A percentile compares a stretch with the other conserved stretches of the same genome.
These are phyloP conservation scores for Chymomyza procnemis DNA, from an alignment of 2,888 invertebrate genomes.

Conservation along the genomic window DNA sequence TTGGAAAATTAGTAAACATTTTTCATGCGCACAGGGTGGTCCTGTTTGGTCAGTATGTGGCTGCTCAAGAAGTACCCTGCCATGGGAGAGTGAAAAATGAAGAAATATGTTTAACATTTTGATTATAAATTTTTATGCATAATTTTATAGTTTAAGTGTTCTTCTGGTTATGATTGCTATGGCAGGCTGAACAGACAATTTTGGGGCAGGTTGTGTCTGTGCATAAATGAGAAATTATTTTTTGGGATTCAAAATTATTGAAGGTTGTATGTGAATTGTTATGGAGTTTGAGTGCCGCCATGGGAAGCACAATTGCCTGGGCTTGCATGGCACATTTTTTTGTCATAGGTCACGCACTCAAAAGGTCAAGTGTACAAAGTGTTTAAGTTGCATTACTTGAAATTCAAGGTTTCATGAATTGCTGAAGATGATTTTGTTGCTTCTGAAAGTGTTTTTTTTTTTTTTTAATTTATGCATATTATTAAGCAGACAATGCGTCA, in stretches of 20 bases:
- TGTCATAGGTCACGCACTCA: slow-evolving; percentile 21
- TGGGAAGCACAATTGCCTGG: neutral
- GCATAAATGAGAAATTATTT: slow-evolving; percentile 40
- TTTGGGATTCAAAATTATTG: neutral
- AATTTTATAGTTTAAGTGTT: slow-evolving; percentile 5
- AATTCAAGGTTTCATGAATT: slow-evolving; percentile 9
- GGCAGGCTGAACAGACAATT: neutral
- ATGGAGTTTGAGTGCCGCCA: neutral
- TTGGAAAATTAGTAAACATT: slow-evolving; percentile 38
- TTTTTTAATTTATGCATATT: neutral
- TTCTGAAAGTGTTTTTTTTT: too few species aligned
- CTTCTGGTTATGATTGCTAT: slow-evolving; percentile 8
- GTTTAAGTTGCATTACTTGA: neutral
- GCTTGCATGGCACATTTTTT: neutral
- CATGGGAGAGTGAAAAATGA: neutral
- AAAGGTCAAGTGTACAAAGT: neutral
- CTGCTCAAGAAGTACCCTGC: slow-evolving; percentile 20
- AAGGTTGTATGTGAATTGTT: neutral
- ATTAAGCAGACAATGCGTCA: neutral
- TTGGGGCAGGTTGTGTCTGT: slow-evolving; percentile 63
- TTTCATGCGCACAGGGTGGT: slow-evolving; percentile 16
- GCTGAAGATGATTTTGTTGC: neutral
- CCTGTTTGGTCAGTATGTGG: slow-evolving; percentile 12
- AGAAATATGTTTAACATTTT: neutral
- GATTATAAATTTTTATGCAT: neutral